These are phyloP conservation scores for Acestrorhynchus altus DNA, from an alignment of 2,797 vertebrate species.

Conservation along the genomic window DNA sequence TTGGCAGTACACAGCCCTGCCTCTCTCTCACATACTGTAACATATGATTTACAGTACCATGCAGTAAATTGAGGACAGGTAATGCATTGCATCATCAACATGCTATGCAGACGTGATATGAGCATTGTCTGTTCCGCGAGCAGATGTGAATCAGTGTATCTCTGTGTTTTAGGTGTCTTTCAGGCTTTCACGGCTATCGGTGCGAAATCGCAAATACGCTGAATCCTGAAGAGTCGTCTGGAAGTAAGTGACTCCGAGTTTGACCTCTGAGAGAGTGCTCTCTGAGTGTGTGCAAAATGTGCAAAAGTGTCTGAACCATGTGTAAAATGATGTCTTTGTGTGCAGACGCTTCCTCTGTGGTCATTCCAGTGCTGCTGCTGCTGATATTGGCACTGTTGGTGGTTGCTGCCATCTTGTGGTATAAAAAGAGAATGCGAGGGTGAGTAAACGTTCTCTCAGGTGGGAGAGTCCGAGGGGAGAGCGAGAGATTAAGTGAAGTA, in stretches of 20 bases:
- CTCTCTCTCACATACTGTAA: too few relatives aligned
- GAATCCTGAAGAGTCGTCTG: conserved; percentile 72
- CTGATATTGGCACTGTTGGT: conserved; percentile 84
- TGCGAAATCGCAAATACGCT: conserved; percentile 74
- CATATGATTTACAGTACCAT: too few relatives aligned
- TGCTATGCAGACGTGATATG: neutral
- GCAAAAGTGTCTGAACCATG: too few relatives aligned
- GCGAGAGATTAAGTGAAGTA: neutral
- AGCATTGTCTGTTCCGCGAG: neutral
- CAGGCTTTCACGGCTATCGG: conserved; percentile 80
- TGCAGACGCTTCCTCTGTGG: conserved; percentile 83
- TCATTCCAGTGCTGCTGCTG: conserved; percentile 86
- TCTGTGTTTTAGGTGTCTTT: conserved; percentile 78
- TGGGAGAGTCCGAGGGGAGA: neutral
- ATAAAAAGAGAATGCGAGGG: conserved; percentile 93
- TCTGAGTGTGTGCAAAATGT: neutral
- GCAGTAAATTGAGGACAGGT: too few relatives aligned
- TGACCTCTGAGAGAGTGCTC: neutral
- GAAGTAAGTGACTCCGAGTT: conserved; percentile 79
- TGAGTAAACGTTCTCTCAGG: conserved; percentile 70
- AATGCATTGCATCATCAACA: too few relatives aligned
- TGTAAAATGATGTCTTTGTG: conserved; percentile 2
- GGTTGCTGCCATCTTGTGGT: conserved; percentile 89
- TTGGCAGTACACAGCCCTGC: too few relatives aligned
- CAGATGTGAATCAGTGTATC: conserved; percentile 10